phyloP scores from a whole-genome alignment of 2,797 vertebrate genomes.

The Triplophysa yarkandensis region DNA sequence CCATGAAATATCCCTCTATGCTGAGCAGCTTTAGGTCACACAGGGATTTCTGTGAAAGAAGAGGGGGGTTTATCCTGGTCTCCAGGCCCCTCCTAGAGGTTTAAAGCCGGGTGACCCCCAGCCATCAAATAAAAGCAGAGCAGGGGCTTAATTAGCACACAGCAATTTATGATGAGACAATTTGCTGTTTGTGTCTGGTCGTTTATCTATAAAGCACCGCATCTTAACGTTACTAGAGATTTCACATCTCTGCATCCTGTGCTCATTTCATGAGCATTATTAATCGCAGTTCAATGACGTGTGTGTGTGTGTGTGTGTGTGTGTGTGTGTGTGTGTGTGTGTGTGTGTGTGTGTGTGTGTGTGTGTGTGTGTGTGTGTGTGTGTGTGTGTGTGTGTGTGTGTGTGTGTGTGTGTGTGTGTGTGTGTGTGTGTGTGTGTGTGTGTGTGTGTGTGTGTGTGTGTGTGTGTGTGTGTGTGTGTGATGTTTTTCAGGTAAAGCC shows the following conservation, averaged over 20 bases:
- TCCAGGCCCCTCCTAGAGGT: constrained; percentile 19
- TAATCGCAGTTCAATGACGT: neutral
- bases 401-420: constrained; percentile 9
- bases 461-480: neutral
- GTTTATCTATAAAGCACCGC: constrained; percentile 55
- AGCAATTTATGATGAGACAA: constrained; percentile 66
- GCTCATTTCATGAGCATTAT: neutral
- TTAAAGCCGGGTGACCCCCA: constrained; percentile 34
- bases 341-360: neutral
- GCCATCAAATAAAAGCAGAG: constrained; percentile 1
- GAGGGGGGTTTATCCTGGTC: constrained; percentile 40
- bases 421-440: constrained; percentile 16
- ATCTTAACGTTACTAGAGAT: too few species aligned
- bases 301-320: neutral
- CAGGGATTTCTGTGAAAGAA: constrained; percentile 34
- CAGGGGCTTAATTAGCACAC: constrained; percentile 43
- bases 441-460: neutral
- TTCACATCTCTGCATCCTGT: neutral
- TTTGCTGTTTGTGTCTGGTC: constrained; percentile 74
- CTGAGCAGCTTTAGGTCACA: constrained; percentile 27
- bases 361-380: neutral
- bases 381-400: neutral
- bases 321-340: constrained; percentile 1
- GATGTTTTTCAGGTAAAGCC: constrained; percentile 83
- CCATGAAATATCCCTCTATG: constrained; percentile 1